Evolutionary conservation across 2,113 vertebrate genomes (phyloP).

Genomic region (Callipepla squamata): DNA sequence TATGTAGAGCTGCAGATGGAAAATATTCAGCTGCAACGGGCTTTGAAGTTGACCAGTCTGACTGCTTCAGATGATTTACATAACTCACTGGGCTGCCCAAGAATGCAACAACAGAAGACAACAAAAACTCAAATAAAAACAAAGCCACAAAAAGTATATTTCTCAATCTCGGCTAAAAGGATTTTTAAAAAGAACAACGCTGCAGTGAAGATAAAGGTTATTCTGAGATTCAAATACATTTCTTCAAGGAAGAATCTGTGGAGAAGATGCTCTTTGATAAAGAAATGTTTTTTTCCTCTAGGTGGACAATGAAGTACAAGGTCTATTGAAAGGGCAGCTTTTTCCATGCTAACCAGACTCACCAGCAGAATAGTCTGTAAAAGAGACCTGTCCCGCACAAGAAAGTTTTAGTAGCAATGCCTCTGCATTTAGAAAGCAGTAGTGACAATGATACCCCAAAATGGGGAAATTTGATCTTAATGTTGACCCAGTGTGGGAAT

Average conservation of each 20-base stretch:
- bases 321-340: neutral
- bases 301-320: neutral
- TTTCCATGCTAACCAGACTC: neutral
- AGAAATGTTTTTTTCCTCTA: neutral
- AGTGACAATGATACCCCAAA: rapidly evolving
- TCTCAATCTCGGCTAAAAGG: neutral
- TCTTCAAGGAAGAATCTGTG: neutral
- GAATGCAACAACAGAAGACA: neutral
- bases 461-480: neutral
- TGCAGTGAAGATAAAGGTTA: neutral
- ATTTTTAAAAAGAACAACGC: neutral
- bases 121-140: neutral
- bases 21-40: neutral
- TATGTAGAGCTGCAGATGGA: neutral
- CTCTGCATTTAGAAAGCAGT: neutral
- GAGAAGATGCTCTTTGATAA: neutral
- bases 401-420: neutral
- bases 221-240: neutral
- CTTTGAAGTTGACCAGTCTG: neutral
- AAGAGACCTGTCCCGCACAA: neutral
- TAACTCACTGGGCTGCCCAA: neutral
- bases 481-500: neutral
- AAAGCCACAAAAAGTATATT: neutral
- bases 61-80: neutral
- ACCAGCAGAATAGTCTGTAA: neutral